phyloP scores from a whole-genome alignment of 1,140 invertebrate species.

The Belonocnema kinseyi region DNA sequence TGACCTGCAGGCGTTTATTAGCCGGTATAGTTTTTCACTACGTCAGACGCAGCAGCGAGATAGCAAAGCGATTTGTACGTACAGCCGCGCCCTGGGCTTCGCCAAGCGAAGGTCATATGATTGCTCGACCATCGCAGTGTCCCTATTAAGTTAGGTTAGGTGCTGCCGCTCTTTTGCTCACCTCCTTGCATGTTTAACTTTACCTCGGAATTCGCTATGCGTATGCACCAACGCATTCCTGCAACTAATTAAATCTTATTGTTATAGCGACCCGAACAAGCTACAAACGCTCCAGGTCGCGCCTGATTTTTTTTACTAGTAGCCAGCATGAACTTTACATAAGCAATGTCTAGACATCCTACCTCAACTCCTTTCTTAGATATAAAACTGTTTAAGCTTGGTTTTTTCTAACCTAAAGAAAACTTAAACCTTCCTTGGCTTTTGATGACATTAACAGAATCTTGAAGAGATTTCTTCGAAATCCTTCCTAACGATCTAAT shows the following conservation, averaged over 20 bases:
- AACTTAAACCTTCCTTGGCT: too few relatives aligned
- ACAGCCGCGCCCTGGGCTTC: conserved; percentile 6
- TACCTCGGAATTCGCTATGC: conserved; percentile 57
- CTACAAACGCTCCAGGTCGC: conserved; percentile 2
- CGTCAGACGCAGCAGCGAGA: conserved; percentile 26
- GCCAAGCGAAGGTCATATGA: conserved; percentile 54
- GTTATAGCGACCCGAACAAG: conserved; percentile 35
- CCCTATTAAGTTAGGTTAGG: conserved; percentile 53
- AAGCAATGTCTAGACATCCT: too few relatives aligned
- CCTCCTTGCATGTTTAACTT: conserved; percentile 60
- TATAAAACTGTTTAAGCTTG: too few relatives aligned
- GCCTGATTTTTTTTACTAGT: conserved; percentile 28
- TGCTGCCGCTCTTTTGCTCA: conserved; percentile 44
- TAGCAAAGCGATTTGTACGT: conserved; percentile 31
- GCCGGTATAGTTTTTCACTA: conserved; percentile 37
- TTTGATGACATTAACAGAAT: too few relatives aligned
- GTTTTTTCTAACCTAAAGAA: too few relatives aligned
- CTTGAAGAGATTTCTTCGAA: too few relatives aligned
- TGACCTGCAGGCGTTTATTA: conserved; percentile 58
- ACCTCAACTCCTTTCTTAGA: too few relatives aligned
- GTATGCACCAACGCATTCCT: conserved; percentile 61
- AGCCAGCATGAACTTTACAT: neutral
- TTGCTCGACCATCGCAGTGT: conserved; percentile 48
- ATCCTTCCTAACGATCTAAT: too few relatives aligned
- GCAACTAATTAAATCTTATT: conserved; percentile 65